Conservation (phyloP, 2,113 vertebrate species). For the Halcyon senegalensis region DNA sequence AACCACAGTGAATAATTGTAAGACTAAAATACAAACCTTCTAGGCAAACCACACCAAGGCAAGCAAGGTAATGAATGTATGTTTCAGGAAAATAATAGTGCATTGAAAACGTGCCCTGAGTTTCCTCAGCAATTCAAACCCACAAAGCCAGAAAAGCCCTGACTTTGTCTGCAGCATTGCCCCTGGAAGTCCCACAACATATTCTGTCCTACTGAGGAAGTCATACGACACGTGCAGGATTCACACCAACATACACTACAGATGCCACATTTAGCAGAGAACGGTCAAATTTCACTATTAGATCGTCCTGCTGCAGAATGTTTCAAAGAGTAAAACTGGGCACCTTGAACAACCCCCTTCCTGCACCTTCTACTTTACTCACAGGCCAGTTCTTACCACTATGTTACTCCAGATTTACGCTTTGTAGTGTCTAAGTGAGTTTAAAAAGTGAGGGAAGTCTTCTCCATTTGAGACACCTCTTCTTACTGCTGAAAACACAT, state of each 20-base stretch:
- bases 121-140: neutral
- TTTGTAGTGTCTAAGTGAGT: rapidly evolving
- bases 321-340: neutral
- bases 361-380: neutral
- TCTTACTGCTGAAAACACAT: neutral
- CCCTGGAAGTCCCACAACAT: neutral
- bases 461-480: rapidly evolving
- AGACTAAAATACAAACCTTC: neutral
- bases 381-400: neutral
- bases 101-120: neutral
- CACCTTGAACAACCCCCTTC: neutral
- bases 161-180: neutral
- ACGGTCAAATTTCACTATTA: neutral
- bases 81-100: neutral
- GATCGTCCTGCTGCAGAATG: neutral
- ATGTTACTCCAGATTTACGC: neutral
- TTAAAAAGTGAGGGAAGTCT: neutral
- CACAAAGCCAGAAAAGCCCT: neutral
- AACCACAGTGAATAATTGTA: neutral
- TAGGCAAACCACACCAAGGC: conserved; percentile 9
- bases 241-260: neutral
- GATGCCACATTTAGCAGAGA: neutral
- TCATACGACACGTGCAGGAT: rapidly evolving
- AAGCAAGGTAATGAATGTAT: neutral
- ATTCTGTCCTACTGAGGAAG: neutral